Conservation (phyloP, 2,888 invertebrate genomes). For the Polylopha cassiicola region DNA sequence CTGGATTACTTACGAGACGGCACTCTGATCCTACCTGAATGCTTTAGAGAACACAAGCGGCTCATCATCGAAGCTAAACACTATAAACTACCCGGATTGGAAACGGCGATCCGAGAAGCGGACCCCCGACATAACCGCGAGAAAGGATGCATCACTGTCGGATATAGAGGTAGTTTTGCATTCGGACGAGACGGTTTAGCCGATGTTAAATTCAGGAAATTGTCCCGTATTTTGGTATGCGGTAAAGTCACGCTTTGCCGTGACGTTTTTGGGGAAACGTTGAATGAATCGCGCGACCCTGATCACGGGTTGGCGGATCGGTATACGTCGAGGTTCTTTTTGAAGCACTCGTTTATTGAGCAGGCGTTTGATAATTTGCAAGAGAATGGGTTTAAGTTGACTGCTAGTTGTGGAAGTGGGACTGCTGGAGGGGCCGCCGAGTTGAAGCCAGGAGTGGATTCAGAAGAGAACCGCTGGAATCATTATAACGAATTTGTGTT, state of each 20-base stretch:
- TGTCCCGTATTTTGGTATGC: conserved; percentile 96
- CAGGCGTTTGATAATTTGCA: conserved; percentile 95
- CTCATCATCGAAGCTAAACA: conserved; percentile 85
- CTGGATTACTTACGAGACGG: conserved; percentile 96
- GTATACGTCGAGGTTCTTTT: conserved; percentile 97
- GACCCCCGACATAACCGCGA: conserved; percentile 72
- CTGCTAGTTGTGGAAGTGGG: conserved; percentile 93
- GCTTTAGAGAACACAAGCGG: conserved; percentile 91
- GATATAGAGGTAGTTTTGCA: conserved; percentile 98
- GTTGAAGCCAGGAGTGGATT: conserved; percentile 96
- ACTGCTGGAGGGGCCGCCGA: conserved; percentile 91
- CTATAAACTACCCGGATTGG: conserved; percentile 86
- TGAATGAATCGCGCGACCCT: conserved; percentile 98
- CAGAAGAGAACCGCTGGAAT: conserved; percentile 99
- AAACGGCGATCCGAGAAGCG: conserved; percentile 78
- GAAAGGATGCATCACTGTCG: conserved; percentile 92
- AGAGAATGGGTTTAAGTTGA: conserved; percentile 90
- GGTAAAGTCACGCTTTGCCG: conserved; percentile 96
- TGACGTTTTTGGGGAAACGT: conserved; percentile 92
- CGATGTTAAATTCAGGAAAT: conserved; percentile 98
- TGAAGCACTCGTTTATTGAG: conserved; percentile 98
- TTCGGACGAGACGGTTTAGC: conserved; percentile 99
- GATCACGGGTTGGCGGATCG: conserved; percentile 96
- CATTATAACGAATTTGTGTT: conserved; percentile 99
- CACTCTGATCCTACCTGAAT: conserved; percentile 93